phyloP scores from a whole-genome alignment of 2,888 invertebrate species.

The Cremastobaeus sp. region DNA sequence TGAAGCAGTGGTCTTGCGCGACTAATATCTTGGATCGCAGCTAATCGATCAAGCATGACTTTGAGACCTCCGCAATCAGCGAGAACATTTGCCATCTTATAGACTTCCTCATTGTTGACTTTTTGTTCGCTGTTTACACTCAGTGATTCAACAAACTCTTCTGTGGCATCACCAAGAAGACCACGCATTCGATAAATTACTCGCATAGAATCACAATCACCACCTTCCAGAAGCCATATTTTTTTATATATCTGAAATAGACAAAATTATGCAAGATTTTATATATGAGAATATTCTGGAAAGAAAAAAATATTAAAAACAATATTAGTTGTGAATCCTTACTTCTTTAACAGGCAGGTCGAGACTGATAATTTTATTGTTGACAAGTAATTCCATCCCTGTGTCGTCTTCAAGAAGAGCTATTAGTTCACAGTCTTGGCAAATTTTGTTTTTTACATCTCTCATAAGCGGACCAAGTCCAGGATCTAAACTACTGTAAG shows the following conservation, averaged over 20 bases:
- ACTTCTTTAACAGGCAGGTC: conserved; percentile 97
- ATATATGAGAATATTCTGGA: too few relatives aligned
- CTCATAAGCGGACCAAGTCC: conserved; percentile 98
- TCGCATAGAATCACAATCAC: conserved; percentile 96
- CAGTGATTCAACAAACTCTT: conserved; percentile 97
- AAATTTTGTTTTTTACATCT: conserved; percentile 99
- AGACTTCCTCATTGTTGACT: conserved; percentile 96
- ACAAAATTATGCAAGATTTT: too few relatives aligned
- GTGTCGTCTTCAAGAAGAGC: conserved; percentile 98
- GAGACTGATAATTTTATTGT: conserved; percentile 98
- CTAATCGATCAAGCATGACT: conserved; percentile 90
- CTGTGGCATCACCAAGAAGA: conserved; percentile 97
- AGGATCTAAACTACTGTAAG: conserved; percentile 95
- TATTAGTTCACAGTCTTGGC: conserved; percentile 98
- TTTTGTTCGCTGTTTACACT: conserved; percentile 90
- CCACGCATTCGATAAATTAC: conserved; percentile 99
- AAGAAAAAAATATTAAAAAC: too few relatives aligned
- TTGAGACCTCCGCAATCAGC: conserved; percentile 88
- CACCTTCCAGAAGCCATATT: conserved; percentile 91
- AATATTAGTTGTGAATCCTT: conserved; percentile 42
- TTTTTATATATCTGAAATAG: conserved; percentile 82
- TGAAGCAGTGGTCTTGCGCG: conserved; percentile 91
- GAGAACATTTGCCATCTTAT: conserved; percentile 92
- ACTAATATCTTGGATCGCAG: conserved; percentile 91
- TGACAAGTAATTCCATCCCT: conserved; percentile 98